Evolutionary conservation across 2,888 invertebrate genomes (phyloP), one percentile per base, ranked within the genome.

Genomic region (Biston betularia): DNA sequence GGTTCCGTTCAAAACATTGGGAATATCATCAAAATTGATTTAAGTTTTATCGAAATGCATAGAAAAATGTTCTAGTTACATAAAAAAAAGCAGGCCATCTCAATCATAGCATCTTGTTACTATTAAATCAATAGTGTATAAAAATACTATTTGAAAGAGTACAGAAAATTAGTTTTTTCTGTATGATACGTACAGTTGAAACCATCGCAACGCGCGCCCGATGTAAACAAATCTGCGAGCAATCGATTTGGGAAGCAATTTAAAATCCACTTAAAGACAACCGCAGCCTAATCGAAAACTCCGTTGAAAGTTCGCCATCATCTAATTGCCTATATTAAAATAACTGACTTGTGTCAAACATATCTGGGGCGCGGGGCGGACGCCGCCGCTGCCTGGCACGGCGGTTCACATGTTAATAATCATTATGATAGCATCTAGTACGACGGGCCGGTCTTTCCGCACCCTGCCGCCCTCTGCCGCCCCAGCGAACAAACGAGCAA

Each of bases 351-450:
- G 92, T 92, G 92, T 92, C 92, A 93, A 93, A 92, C 89, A 92
- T 92, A 91, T 92, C 90, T 89, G 86, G 93, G 89, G 88, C 85
- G 87, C 75, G 82, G 75, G 79, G 84, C 86, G 85, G 84, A 84
- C 87, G 83, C 89, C 82, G 87, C 89, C 90, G 83, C 89, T 81
- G 87, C 89, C 90, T 89, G 91, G 94, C 79, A 92, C 90, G 84
- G 85, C 60, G 65, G 84, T 87, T 89, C 90, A 92, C 93, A 92
- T 92, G 92, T 93, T 92, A 92, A 93, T 93, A 92, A 93, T 93
- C 92, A 91, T 93, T 92, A 90, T 92, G 92, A 93, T 93, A 92
- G 86, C 88, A 93, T 93, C 93, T 91, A 93, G 92, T 90, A 89
- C 92, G 91, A 90, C 90, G 89, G 90, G 88, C 86, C 79, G 79